phyloP scores from a whole-genome alignment of 2,797 vertebrate species.

The Rachycentron canadum region DNA sequence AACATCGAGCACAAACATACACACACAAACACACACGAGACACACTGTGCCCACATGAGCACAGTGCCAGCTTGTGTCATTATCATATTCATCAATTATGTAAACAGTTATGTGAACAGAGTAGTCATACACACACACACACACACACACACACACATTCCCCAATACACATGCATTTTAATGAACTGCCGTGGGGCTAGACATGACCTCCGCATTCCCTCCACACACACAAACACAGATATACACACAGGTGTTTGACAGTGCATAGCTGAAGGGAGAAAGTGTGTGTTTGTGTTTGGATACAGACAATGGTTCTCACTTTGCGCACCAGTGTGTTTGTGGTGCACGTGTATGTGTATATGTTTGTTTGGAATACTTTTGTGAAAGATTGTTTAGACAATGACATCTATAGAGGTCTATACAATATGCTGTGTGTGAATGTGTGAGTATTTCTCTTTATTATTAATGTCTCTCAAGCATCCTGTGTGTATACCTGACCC shows the following conservation, averaged over 20 bases:
- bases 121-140: constrained; percentile 53
- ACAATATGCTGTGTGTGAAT: background rate
- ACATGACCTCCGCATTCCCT: constrained; percentile 81
- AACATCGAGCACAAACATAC: constrained; percentile 23
- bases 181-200: constrained; percentile 81
- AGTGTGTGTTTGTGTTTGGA: constrained; percentile 50
- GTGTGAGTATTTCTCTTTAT: background rate
- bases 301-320: constrained; percentile 15
- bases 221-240: constrained; percentile 12
- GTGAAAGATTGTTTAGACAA: background rate
- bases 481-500: background rate
- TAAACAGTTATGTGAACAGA: constrained; percentile 84
- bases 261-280: constrained; percentile 54
- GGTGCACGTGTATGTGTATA: background rate
- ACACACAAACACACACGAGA: background rate
- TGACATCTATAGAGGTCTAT: background rate
- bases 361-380: constrained; percentile 18
- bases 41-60: constrained; percentile 55
- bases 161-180: constrained; percentile 84
- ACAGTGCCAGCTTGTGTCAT: constrained; percentile 85
- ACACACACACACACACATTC: constrained; percentile 55
- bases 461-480: background rate
- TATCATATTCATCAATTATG: constrained; percentile 91
- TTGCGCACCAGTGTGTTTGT: background rate
- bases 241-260: constrained; percentile 70